Evolutionary conservation across 2,888 invertebrate genomes (phyloP), one percentile per base, ranked within the genome.

Genomic region (Dascillus cervinus): DNA sequence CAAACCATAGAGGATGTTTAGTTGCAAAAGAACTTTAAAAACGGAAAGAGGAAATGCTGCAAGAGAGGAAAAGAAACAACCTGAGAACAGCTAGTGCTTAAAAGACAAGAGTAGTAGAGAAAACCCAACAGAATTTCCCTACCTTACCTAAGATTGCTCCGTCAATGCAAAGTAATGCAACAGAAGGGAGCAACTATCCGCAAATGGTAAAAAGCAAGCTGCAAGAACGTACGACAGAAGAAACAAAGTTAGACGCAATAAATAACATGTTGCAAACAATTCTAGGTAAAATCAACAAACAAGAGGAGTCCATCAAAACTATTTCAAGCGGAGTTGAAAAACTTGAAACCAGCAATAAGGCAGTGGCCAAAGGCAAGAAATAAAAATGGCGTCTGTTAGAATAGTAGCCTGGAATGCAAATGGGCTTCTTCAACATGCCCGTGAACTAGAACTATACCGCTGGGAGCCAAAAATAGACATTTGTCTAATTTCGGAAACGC

Each of bases 381-480:
- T 22, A 29, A 21, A 22, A 22, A 29, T n/a, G 10, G 10, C 24
- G 3, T n/a, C n/a, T n/a, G 13, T 33, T 5, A 34, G 22, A 36
- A 31, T 43, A 29, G 34, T 21, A 5, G 22, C 26, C 2, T 43
- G 44, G 40, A 43, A 43, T 11, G 36, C 33, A 9, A 43, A 43
- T 22, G 31, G 25, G 15, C 25, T 31, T 8, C 24, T 24, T 19
- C 24, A 25, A 10, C 20, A 31, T 12, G 25, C 11, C 11, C 24
- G 12, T 25, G 23, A 30, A 9, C 13, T 25, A 14, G 17, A 31
- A 17, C 3, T 25, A n/a, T 25, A 25, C 25, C 24, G 24, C n/a
- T 22, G 23, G 13, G 14, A 23, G 6, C 29, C 13, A 23, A 26
- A 13, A n/a, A n/a, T n/a, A n/a, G n/a, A n/a, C n/a, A n/a, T n/a